A percentile compares a stretch with the other conserved stretches of the same genome.
These are phyloP conservation scores for Siphlonurus alternatus DNA, from an alignment of 2,888 invertebrate species.

Conservation along the genomic window DNA sequence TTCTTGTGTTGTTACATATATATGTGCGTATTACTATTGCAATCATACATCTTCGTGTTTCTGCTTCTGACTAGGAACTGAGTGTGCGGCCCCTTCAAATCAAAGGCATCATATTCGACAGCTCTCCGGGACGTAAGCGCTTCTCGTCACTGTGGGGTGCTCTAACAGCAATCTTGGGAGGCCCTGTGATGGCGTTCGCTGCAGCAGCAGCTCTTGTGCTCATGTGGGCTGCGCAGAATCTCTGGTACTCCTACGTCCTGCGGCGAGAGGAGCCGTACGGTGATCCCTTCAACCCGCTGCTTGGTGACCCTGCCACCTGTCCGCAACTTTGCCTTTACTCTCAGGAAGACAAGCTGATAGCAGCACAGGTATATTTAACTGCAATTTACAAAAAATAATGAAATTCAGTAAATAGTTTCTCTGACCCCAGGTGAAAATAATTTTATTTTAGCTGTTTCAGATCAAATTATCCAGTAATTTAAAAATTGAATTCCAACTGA, in stretches of 20 bases:
- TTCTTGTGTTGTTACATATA: no score
- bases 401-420: background rate
- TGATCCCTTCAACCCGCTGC: slow-evolving; percentile 22
- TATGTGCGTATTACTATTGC: no score
- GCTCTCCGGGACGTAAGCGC: slow-evolving; percentile 46
- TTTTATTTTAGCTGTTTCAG: no score
- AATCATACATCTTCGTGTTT: no score
- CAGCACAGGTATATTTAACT: slow-evolving; percentile 29
- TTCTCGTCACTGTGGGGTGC: slow-evolving; percentile 39
- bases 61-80: background rate
- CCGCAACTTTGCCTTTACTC: slow-evolving; percentile 60
- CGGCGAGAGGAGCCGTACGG: background rate
- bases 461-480: no score
- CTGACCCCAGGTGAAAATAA: no score
- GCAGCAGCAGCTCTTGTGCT: slow-evolving; percentile 37
- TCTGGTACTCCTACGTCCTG: background rate
- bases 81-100: slow-evolving; percentile 24
- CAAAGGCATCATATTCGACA: slow-evolving; percentile 51
- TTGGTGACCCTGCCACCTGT: slow-evolving; percentile 39
- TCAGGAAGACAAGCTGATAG: slow-evolving; percentile 47
- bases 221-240: slow-evolving; percentile 29
- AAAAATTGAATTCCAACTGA: no score
- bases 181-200: slow-evolving; percentile 35
- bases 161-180: slow-evolving; percentile 39
- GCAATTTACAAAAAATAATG: background rate